Evolutionary conservation across 2,113 vertebrate genomes (phyloP), one percentile per base, ranked within the genome.

Genomic region (Indri indri): DNA sequence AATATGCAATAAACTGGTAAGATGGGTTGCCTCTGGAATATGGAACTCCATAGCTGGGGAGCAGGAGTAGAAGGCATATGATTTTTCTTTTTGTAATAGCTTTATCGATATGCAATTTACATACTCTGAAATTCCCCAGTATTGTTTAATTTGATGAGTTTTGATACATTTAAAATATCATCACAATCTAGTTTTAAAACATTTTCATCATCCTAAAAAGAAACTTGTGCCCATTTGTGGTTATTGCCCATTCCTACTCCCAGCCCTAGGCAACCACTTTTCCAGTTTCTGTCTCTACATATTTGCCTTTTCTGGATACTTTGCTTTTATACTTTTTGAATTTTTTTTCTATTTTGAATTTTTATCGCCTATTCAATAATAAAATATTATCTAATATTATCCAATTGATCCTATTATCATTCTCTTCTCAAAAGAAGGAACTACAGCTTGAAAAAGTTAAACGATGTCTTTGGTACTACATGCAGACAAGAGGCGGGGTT

Each of bases 341-440:
- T 96, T 83, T 85, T 63, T 87, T 8, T 6, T 23, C 22, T 79
- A 34, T 79, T 94, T 90, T 90, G 70, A 88, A 74, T 85, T 92
- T 80, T 61, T 50, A 79, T 73, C 10, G 45, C 17, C 25, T 74
- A 50, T 34, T 92, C n/a, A 52, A 91, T 91, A 91, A 81, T 57
- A 77, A 89, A 84, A 63, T 52, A 61, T 37, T 66, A 85, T 82
- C 50, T 86, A 84, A 63, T 45, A 61, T 37, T 66, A 85, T 82
- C 50, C 83, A 83, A 74, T 37, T 70, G 12, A 66, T 65, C 12
- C 42, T 70, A 50, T 86, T 63, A 80, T 81, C 20, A 27, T 68
- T 83, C 14, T 80, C 65, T 79, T 92, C 50, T 45, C 37, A 40
- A 45, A 47, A 88, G 84, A 94, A 88, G 23, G 94, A 93, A 93